Base-by-base conservation (phyloP, 1,140 invertebrate species). In the Metaphire vulgaris region DNA sequence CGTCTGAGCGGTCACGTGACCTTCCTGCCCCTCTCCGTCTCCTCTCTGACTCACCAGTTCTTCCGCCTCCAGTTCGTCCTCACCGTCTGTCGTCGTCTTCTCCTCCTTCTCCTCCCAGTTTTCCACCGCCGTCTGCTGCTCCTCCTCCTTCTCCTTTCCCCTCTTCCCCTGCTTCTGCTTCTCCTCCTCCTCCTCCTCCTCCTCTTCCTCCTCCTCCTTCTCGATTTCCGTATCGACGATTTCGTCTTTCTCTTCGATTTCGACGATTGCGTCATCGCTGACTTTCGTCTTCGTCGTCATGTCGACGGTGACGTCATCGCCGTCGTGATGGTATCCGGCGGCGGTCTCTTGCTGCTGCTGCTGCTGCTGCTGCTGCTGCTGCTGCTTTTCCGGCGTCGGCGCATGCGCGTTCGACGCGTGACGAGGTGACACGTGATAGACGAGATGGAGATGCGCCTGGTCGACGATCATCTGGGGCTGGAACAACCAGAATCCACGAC, bases 381-480 rank as follows among this genome's bases (percentile, higher is more conserved):
- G 15, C 15, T n/a, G n/a, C 15, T 65, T 65, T 15, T 65, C n/a
- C 15, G 15, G 15, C 15, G 64, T 65, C 64, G 64, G 64, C 15
- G 64, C 15, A 12, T 69, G 68, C 14, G n/a, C 6, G 68, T 69
- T 69, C n/a, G n/a, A n/a, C 12, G n/a, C 68, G 12, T 56, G 41
- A 56, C 41, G 41, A 56, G 41, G 41, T 21, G 41, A 56, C 41
- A 56, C 6, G 21, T 56, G 41, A 21, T 56, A 56, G 31, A 74
- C 30, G 66, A 32, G 78, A 76, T 71, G 66, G 41, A 26, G 74
- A 80, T 34, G 33, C 29, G 94, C 92, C 84, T 95, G 92, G 86
- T 97, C 94, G 41, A 96, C 91, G 80, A 96, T 95, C 30, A 92
- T 91, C 89, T 96, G 93, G 33, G 95, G 93, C 93, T 84, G 79